These are phyloP conservation scores for pig (Sus scrofa) DNA, from an alignment of 2,113 vertebrate genomes.

Conservation along the genomic window T2T-Sscrofa CM000812.6:258348501-258349000, in stretches of 20 bases:
- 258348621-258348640: background rate
- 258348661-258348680: background rate
- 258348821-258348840: background rate
- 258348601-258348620: background rate
- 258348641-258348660: background rate
- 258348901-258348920: background rate
- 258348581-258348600: background rate
- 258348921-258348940: background rate
- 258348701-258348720: background rate
- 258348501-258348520: background rate
- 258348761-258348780: background rate
- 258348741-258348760: background rate
- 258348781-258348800: background rate
- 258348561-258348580: background rate
- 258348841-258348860: background rate
- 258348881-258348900: background rate
- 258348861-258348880: background rate
- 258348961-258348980: background rate
- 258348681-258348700: background rate
- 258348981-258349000: background rate
- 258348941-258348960: background rate
- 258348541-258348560: constrained; percentile 14
- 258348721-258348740: background rate
- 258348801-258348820: background rate
- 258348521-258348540: background rate